Percentiles rank a stretch among this genome's conserved stretches.
Conservation (phyloP, 2,797 vertebrate species). For the Lerista edwardsae region DNA sequence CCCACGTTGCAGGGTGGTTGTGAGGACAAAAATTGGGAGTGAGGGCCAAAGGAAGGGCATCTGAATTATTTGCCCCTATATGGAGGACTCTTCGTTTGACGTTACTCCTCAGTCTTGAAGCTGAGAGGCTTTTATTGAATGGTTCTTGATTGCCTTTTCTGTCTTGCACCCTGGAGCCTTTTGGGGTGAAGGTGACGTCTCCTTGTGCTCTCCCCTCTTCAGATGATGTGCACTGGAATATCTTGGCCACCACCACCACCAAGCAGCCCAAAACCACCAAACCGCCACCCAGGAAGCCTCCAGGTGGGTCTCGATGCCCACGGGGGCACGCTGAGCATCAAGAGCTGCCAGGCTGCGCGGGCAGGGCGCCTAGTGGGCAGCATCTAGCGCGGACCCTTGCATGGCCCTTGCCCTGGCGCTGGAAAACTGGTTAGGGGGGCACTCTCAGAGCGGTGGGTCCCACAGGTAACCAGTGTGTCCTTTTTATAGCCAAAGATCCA, state of each 20-base stretch:
- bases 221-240: slow-evolving; percentile 65
- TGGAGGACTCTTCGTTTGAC: no score
- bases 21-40: no score
- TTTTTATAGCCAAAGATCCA: slow-evolving; percentile 58
- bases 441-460: neutral
- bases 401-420: no score
- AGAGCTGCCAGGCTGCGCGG: no score
- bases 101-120: neutral
- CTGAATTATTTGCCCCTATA: no score
- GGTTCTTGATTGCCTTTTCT: neutral
- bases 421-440: no score
- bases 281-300: slow-evolving; percentile 67
- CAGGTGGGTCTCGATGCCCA: slow-evolving; percentile 70
- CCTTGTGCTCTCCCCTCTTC: neutral
- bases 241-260: slow-evolving; percentile 74
- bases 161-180: neutral
- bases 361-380: no score
- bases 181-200: neutral
- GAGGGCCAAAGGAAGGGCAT: no score
- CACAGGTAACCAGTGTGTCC: slow-evolving; percentile 3
- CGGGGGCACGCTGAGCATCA: fast-evolving
- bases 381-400: no score
- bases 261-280: slow-evolving; percentile 78
- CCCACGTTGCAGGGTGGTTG: no score
- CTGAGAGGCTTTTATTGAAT: neutral